These are phyloP conservation scores for Drosophila flavopinicola DNA, from an alignment of 2,888 invertebrate species.

Conservation along the genomic window DNA sequence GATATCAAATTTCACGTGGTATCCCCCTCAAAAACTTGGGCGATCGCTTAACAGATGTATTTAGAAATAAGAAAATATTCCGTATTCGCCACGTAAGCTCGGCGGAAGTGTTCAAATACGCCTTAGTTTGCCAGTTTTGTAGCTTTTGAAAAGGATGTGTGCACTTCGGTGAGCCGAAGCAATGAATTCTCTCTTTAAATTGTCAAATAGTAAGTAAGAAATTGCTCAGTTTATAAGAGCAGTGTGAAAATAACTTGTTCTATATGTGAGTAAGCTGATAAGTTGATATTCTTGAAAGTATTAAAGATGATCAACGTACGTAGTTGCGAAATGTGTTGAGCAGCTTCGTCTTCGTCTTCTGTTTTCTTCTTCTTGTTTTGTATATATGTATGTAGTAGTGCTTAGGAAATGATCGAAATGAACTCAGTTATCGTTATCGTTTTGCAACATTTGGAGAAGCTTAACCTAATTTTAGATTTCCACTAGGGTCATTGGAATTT, in stretches of 20 bases:
- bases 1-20: conserved; percentile 44
- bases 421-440: conserved; percentile 40
- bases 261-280: conserved; percentile 1
- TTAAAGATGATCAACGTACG: conserved; percentile 43
- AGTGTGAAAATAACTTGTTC: too few relatives aligned
- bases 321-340: conserved; percentile 35
- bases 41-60: conserved; percentile 5
- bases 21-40: conserved; percentile 28
- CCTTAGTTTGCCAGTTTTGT: conserved; percentile 8
- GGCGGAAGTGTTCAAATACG: conserved; percentile 4
- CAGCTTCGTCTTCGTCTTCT: conserved; percentile 26
- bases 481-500: conserved; percentile 69
- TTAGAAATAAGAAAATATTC: conserved; percentile 8
- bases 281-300: conserved; percentile 22
- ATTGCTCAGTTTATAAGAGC: too few relatives aligned
- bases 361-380: neutral
- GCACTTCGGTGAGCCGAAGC: conserved; percentile 47
- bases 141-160: conserved; percentile 39
- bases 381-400: conserved; percentile 14
- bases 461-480: conserved; percentile 71
- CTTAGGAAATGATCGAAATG: conserved; percentile 41
- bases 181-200: conserved; percentile 8
- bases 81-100: conserved; percentile 24
- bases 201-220: conserved; percentile 15
- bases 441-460: conserved; percentile 47